Evolutionary conservation across 2,797 vertebrate species (phyloP).

Genomic region (Martes flavigula): DNA sequence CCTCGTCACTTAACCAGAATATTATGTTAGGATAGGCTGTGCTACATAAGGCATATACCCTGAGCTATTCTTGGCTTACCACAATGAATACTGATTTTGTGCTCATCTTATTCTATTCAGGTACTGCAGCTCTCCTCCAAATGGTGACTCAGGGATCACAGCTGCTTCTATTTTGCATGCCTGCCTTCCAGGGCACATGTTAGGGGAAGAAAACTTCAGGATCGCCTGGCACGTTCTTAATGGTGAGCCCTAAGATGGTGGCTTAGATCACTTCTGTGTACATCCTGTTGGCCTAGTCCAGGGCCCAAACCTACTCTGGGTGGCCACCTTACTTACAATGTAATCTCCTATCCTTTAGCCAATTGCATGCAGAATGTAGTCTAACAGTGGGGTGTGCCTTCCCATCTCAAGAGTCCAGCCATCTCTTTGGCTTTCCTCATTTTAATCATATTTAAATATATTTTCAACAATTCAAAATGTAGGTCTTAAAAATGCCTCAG

Average conservation of each 20-base stretch:
- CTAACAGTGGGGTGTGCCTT: background rate
- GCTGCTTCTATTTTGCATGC: background rate
- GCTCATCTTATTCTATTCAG: background rate
- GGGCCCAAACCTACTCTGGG: background rate
- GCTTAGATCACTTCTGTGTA: background rate
- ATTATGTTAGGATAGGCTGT: background rate
- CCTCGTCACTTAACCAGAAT: background rate
- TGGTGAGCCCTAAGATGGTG: background rate
- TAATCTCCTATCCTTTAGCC: background rate
- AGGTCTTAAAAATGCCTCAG: background rate
- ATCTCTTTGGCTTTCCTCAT: background rate
- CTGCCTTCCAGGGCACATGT: background rate
- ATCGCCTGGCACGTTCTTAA: background rate
- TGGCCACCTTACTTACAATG: background rate
- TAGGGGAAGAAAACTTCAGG: background rate
- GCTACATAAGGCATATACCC: background rate
- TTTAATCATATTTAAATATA: background rate
- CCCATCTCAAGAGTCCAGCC: background rate
- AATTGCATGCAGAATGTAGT: background rate
- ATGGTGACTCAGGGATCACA: background rate
- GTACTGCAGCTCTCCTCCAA: background rate
- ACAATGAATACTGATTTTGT: background rate
- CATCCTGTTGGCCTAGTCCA: background rate
- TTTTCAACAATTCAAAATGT: constrained; percentile 2
- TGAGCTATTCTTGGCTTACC: background rate